These are phyloP conservation scores for Nemoura dubitans DNA, from an alignment of 2,888 invertebrate genomes.

Conservation along the genomic window DNA sequence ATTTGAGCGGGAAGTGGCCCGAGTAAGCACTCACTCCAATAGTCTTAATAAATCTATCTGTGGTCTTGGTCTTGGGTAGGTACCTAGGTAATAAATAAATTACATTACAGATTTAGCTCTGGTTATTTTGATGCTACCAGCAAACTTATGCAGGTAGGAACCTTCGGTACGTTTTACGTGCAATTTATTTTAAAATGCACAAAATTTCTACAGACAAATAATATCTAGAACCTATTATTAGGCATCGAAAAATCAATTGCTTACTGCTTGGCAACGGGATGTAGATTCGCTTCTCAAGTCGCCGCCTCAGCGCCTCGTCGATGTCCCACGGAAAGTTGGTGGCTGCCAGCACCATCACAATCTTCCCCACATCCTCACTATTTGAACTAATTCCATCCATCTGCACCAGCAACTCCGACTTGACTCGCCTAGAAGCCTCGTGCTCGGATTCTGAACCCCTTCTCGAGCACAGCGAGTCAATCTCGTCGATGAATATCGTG, in stretches of 20 bases:
- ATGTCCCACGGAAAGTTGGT: slow-evolving; percentile 94
- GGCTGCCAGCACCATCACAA: slow-evolving; percentile 88
- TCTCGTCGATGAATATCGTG: slow-evolving; percentile 91
- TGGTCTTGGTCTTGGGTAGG: no score
- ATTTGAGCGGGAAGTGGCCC: no score
- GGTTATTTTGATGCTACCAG: no score
- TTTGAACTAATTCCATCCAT: slow-evolving; percentile 84
- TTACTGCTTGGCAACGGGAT: slow-evolving; percentile 83
- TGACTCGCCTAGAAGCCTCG: slow-evolving; percentile 85
- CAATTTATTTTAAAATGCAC: no score
- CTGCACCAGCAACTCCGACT: slow-evolving; percentile 88
- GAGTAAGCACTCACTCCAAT: no score
- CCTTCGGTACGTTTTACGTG: no score
- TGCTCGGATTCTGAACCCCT: slow-evolving; percentile 87
- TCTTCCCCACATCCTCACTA: slow-evolving; percentile 59
- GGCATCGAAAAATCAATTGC: neutral
- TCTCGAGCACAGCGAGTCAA: slow-evolving; percentile 85
- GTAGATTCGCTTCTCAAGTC: slow-evolving; percentile 89
- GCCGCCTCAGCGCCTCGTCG: slow-evolving; percentile 84
- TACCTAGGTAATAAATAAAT: no score
- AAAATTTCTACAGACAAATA: no score
- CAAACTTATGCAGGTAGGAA: no score
- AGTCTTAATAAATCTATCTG: no score
- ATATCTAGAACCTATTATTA: no score
- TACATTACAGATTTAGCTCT: no score